Base-by-base conservation (phyloP, 1,140 invertebrate species). In the Argopecten irradians region DNA sequence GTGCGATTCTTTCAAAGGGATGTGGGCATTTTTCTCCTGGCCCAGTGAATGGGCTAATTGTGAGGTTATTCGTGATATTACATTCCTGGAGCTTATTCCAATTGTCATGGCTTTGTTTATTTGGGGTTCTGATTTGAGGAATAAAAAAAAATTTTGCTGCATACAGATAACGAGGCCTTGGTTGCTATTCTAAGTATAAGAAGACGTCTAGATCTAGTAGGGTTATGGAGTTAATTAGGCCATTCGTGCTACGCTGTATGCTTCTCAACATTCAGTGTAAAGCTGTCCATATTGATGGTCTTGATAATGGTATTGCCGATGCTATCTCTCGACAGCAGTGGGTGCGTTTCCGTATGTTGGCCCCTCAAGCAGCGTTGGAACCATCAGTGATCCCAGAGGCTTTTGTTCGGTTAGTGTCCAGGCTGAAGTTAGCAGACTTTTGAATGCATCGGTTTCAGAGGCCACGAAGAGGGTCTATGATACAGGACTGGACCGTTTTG, bases 21-120 rank as follows among this genome's bases (percentile, higher is more conserved):
- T 83, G 32, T 92, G 86, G 89, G 46, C 36, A n/a, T 83, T 83
- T 39, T 36, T 34, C 1, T 34, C 32, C n/a, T 89, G 88, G 88
- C 90, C 89, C 0, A 28, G 32, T 2, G 1, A 82, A 7, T 92
- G 91, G 88, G 19, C 71, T 16, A 14, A 32, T 43, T 34, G 7
- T 8, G 86, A 71, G 5, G 32, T 90, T 33, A 87, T 83, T 22
- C 33, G 7, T 14, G 89, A 92, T 46, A 90, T 91, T 11, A 89
- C 88, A 0, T 46, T 89, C 9, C n/a, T 92, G 35, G 88, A 90
- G 28, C 39, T 91, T 7, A 41, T 91, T 33, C 90, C 90, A 0
- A 86, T 92, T 43, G 83, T 87, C 1, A 35, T 91, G 14, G 41
- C 87, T 34, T 13, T 90, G 19, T 34, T 32, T n/a, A 41, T 89